Percentiles rank a stretch among this genome's conserved stretches.
These are phyloP conservation scores for Nasonovia ribisnigri DNA, from an alignment of 2,888 invertebrate species.

Conservation along the genomic window DNA sequence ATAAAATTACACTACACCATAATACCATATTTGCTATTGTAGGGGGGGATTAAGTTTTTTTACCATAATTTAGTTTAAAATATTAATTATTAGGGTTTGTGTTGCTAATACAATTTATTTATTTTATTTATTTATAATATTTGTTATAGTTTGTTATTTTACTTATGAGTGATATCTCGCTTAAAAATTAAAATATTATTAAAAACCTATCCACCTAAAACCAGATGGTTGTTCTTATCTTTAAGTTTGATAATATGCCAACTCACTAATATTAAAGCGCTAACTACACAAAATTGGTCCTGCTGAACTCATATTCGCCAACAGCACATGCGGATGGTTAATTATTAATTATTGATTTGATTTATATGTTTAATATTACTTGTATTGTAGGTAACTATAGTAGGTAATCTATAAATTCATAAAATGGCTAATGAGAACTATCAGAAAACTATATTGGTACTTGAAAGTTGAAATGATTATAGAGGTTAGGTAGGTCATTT, in stretches of 20 bases:
- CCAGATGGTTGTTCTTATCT: not conserved
- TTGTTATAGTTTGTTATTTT: too few relatives aligned
- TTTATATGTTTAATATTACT: not conserved
- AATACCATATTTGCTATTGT: too few relatives aligned
- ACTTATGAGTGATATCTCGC: too few relatives aligned
- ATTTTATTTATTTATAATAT: too few relatives aligned
- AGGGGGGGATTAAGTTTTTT: too few relatives aligned
- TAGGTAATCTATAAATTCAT: not conserved
- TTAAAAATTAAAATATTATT: not conserved
- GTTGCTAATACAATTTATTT: too few relatives aligned
- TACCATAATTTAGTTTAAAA: too few relatives aligned
- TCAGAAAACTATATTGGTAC: not conserved
- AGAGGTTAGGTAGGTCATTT: not conserved
- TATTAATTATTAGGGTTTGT: too few relatives aligned
- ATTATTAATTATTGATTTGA: slow-evolving; percentile 1
- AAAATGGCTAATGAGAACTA: not conserved
- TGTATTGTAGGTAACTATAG: not conserved
- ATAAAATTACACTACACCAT: too few relatives aligned
- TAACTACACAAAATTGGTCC: not conserved
- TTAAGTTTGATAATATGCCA: not conserved
- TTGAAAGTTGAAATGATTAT: not conserved
- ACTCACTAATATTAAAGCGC: not conserved
- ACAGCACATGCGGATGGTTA: not conserved
- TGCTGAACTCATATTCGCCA: not conserved
- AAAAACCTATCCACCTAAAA: not conserved